These are phyloP conservation scores for Eupithecia dodoneata DNA, from an alignment of 2,888 invertebrate species.

Conservation along the genomic window DNA sequence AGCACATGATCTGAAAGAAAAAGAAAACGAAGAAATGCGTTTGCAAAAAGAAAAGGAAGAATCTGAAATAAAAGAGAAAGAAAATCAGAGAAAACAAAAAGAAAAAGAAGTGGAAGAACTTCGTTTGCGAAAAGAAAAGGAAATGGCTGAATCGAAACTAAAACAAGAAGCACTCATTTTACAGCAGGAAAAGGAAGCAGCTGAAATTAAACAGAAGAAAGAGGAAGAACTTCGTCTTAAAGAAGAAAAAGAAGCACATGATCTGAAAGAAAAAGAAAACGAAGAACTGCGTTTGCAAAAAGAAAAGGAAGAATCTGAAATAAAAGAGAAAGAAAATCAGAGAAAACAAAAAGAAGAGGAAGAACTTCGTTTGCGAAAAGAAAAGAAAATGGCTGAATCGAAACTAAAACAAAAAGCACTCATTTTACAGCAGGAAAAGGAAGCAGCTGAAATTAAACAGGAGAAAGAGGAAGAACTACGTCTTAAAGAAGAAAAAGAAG, in stretches of 20 bases:
- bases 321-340: slow-evolving; percentile 9
- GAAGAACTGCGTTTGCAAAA: not conserved
- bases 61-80: slow-evolving; percentile 11
- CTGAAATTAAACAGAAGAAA: slow-evolving; percentile 19
- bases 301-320: slow-evolving; percentile 6
- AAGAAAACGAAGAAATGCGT: not conserved
- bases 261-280: slow-evolving; percentile 12
- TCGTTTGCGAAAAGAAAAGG: not conserved
- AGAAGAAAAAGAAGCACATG: slow-evolving; percentile 7
- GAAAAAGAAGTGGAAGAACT: not conserved
- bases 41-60: slow-evolving; percentile 25
- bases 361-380: slow-evolving; percentile 11
- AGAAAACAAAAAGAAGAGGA: not conserved
- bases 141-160: not conserved
- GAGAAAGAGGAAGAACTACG: too few species aligned
- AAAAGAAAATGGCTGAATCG: not conserved
- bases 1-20: not conserved
- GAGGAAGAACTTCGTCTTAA: not conserved
- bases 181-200: slow-evolving; percentile 9
- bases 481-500: slow-evolving; percentile 11
- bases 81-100: not conserved
- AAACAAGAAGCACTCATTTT: not conserved
- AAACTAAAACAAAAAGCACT: not conserved
- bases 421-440: not conserved
- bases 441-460: not conserved